Conservation (phyloP, 2,888 invertebrate genomes). For the Hipparchia sbordonii region DNA sequence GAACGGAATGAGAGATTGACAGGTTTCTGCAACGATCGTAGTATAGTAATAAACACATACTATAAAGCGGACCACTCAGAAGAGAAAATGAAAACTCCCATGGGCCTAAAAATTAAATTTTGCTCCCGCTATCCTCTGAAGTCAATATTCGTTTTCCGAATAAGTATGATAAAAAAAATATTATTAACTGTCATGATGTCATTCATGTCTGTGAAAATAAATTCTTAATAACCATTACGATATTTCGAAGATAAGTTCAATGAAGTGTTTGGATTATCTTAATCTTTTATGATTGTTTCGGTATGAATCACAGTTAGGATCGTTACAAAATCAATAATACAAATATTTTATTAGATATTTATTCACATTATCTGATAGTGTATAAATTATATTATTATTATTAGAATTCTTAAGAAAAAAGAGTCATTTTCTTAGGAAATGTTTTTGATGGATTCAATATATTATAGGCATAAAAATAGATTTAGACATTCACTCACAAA, state of each 20-base stretch:
- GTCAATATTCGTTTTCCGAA: no score
- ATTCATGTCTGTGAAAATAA: no score
- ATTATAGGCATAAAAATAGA: no score
- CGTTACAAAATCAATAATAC: neutral
- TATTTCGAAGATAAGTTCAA: neutral
- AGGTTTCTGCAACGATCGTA: no score
- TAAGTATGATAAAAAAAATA: neutral
- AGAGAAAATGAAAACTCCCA: no score
- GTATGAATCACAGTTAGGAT: neutral
- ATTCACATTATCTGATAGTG: neutral
- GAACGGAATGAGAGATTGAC: no score
- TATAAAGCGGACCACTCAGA: no score
- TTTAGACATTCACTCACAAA: no score
- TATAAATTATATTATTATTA: neutral
- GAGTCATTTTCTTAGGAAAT: neutral
- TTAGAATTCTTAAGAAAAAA: neutral
- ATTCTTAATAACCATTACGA: no score
- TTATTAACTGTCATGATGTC: neutral
- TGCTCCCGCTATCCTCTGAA: no score
- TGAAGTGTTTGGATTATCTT: neutral
- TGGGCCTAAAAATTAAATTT: no score
- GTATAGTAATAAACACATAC: no score
- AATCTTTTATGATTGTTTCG: constrained; percentile 5
- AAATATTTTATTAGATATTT: constrained; percentile 1
- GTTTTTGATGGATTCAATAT: neutral